phyloP scores from a whole-genome alignment of 2,888 invertebrate species.

The Leucozona laternaria region DNA sequence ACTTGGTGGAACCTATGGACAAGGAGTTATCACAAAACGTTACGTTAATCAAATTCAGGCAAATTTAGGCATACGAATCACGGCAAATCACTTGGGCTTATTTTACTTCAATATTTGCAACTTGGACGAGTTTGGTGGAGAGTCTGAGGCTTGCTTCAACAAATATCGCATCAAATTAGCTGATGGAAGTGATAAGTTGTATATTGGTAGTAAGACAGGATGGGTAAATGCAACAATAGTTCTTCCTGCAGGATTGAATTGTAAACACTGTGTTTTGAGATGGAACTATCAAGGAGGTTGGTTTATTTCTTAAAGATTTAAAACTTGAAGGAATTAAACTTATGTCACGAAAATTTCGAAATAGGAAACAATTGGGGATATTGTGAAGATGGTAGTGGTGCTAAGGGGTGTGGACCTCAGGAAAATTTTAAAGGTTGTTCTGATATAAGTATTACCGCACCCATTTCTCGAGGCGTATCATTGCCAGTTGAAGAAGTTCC shows the following conservation, averaged over 20 bases:
- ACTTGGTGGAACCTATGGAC: constrained; percentile 84
- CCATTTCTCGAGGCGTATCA: constrained; percentile 35
- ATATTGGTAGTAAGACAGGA: constrained; percentile 77
- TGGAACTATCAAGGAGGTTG: constrained; percentile 85
- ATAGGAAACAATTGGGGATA: constrained; percentile 84
- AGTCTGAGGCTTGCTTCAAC: constrained; percentile 85
- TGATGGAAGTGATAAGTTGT: constrained; percentile 78
- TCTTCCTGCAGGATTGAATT: constrained; percentile 84
- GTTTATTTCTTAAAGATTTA: constrained; percentile 16
- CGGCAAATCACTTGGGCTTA: constrained; percentile 83
- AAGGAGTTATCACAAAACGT: constrained; percentile 82
- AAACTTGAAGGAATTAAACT: constrained; percentile 5
- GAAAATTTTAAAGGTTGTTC: constrained; percentile 85
- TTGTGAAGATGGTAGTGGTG: constrained; percentile 82
- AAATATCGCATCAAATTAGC: constrained; percentile 81
- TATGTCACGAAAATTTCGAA: not conserved
- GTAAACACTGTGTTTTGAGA: constrained; percentile 85
- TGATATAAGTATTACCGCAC: constrained; percentile 82
- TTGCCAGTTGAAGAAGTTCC: constrained; percentile 26
- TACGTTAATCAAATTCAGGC: constrained; percentile 80
- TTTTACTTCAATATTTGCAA: constrained; percentile 84
- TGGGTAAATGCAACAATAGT: constrained; percentile 78
- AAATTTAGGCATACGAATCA: constrained; percentile 79
- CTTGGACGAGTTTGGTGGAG: constrained; percentile 81
- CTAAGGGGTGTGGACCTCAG: constrained; percentile 84